phyloP scores from a whole-genome alignment of 2,113 vertebrate species.

The Neolamprologus longior region DNA sequence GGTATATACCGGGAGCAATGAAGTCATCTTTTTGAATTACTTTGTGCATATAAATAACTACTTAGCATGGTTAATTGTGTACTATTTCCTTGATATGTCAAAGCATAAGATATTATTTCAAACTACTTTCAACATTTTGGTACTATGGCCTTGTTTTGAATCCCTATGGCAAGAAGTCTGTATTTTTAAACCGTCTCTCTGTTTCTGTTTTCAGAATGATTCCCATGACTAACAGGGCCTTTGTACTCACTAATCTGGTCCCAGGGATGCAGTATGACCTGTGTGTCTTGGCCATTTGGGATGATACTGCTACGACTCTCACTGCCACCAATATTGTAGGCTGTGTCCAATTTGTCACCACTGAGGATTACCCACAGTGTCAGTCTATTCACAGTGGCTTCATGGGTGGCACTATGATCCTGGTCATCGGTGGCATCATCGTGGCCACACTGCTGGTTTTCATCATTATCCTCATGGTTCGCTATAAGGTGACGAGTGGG shows the following conservation, averaged over 20 bases:
- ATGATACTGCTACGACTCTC: conserved; percentile 89
- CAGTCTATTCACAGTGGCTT: conserved; percentile 91
- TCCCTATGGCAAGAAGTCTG: not conserved
- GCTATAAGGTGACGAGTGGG: conserved; percentile 88
- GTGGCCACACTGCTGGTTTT: conserved; percentile 93
- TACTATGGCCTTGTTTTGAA: conserved; percentile 49
- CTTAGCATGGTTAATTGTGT: conserved; percentile 16
- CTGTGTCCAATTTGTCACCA: conserved; percentile 89
- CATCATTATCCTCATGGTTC: conserved; percentile 93
- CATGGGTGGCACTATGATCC: conserved; percentile 94
- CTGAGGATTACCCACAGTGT: conserved; percentile 88
- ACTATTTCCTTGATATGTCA: conserved; percentile 7
- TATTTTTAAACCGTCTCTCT: conserved; percentile 7
- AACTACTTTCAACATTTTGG: not conserved
- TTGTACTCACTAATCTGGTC: conserved; percentile 91
- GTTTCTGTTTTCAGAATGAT: conserved; percentile 79
- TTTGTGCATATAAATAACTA: conserved; percentile 47
- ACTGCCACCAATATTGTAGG: conserved; percentile 96
- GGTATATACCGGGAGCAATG: conserved; percentile 1
- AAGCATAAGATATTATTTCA: not conserved
- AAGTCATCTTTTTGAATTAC: conserved; percentile 26
- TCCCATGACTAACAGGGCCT: conserved; percentile 87
- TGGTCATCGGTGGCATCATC: conserved; percentile 93
- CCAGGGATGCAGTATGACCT: conserved; percentile 91
- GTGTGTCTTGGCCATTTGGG: conserved; percentile 95